phyloP scores from a whole-genome alignment of 2,888 invertebrate genomes.

The Eupithecia inturbata region DNA sequence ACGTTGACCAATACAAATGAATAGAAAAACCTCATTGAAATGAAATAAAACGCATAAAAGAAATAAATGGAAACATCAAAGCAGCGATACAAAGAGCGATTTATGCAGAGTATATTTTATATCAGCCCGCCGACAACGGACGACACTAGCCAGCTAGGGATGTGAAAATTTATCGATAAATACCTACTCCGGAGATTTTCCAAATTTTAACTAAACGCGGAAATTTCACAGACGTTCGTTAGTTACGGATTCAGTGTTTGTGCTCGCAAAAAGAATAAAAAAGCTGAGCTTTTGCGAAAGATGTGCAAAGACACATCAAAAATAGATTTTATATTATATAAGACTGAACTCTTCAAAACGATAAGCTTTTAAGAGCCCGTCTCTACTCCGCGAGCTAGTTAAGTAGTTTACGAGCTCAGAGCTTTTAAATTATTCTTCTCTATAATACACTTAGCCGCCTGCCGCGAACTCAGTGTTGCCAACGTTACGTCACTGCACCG shows the following conservation, averaged over 20 bases:
- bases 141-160: conserved; percentile 28
- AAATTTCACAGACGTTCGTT: background rate
- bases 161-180: conserved; percentile 19
- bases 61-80: conserved; percentile 30
- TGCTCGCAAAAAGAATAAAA: background rate
- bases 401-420: conserved; percentile 39
- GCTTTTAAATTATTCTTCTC: conserved; percentile 41
- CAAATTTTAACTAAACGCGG: background rate
- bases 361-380: conserved; percentile 9
- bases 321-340: background rate
- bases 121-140: conserved; percentile 28
- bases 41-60: conserved; percentile 18
- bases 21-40: conserved; percentile 12
- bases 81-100: conserved; percentile 31
- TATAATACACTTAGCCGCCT: conserved; percentile 36
- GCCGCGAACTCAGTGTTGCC: conserved; percentile 2
- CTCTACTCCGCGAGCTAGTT: conserved; percentile 33
- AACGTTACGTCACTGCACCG: background rate
- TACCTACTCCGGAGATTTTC: background rate
- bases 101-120: conserved; percentile 32
- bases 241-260: background rate
- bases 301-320: background rate
- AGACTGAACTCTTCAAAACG: background rate
- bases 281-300: background rate
- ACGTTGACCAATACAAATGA: conserved; percentile 1